Conservation (phyloP, 2,113 vertebrate species). For the Telmatochromis sp. region DNA sequence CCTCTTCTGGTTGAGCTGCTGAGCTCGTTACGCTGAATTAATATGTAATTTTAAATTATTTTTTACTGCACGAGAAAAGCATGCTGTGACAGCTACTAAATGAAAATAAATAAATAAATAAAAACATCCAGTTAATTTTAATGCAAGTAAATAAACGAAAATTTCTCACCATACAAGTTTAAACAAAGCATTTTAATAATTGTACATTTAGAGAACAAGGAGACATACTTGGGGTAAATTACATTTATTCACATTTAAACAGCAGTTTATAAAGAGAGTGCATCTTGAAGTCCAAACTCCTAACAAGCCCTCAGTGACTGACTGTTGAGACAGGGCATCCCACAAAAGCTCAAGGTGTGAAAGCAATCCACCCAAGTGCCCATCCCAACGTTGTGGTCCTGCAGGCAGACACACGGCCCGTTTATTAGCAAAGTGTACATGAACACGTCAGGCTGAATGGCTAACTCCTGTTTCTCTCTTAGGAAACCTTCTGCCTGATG, state of each 20-base stretch:
- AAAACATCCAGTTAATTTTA: neutral
- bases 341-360: neutral
- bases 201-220: neutral
- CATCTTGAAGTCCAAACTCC: conserved; percentile 2
- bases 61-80: neutral
- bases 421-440: conserved; percentile 8
- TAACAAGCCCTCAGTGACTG: neutral
- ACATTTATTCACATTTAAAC: conserved; percentile 53
- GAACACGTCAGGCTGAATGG: neutral
- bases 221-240: neutral
- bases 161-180: neutral
- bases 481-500: neutral
- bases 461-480: neutral
- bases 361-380: neutral
- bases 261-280: neutral
- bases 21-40: neutral
- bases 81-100: neutral
- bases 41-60: neutral
- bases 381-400: conserved; percentile 25
- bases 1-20: neutral
- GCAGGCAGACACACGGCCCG: conserved; percentile 35
- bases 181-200: neutral
- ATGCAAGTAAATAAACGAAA: neutral
- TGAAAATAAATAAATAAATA: neutral
- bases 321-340: neutral